Percentiles rank a stretch among this genome's conserved stretches.
Conservation (phyloP, 2,888 invertebrate species). For the Parnassius glacialis region DNA sequence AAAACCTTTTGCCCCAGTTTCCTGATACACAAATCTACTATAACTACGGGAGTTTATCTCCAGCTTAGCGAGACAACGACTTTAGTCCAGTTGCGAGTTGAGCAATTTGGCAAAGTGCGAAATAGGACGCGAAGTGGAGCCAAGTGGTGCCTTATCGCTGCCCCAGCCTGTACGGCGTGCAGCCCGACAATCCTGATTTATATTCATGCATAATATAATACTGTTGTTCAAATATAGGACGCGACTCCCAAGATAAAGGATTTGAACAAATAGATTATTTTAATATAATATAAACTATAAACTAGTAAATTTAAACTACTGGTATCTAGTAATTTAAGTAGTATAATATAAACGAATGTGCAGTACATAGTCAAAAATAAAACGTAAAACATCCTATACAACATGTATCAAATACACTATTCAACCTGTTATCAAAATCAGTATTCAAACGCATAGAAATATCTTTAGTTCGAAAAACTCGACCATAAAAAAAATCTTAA, state of each 20-base stretch:
- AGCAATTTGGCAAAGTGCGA: conserved; percentile 41
- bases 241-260: background rate
- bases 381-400: no score
- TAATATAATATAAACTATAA: no score
- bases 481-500: no score
- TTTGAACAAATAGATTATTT: no score
- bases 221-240: conserved; percentile 18
- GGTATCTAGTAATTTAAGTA: no score
- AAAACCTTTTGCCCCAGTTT: conserved; percentile 3
- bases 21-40: background rate
- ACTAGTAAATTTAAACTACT: no score
- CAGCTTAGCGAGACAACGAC: conserved; percentile 24
- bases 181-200: conserved; percentile 26
- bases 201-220: conserved; percentile 24
- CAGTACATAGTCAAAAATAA: no score
- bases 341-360: no score
- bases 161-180: conserved; percentile 37
- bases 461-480: no score
- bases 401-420: no score
- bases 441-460: no score
- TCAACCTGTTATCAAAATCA: no score
- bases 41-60: background rate
- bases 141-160: conserved; percentile 42
- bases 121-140: conserved; percentile 47
- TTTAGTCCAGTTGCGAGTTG: conserved; percentile 31